Percentiles rank a stretch among this genome's conserved stretches.
These are phyloP conservation scores for Stomorhina lunata DNA, from an alignment of 2,888 invertebrate species.

Conservation along the genomic window DNA sequence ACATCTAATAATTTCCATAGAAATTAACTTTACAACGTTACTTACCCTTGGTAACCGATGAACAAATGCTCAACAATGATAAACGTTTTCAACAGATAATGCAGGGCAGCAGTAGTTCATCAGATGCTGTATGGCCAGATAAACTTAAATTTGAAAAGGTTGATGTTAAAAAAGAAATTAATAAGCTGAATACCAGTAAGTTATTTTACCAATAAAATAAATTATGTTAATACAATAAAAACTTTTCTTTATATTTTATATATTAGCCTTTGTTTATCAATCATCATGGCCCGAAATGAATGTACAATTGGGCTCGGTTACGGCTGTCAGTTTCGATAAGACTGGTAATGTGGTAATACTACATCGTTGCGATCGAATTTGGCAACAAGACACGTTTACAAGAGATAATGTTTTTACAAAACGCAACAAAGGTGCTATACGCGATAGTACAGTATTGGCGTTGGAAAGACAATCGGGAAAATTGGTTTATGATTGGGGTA, in stretches of 20 bases:
- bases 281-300: conserved; percentile 82
- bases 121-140: conserved; percentile 72
- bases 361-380: conserved; percentile 87
- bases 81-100: conserved; percentile 77
- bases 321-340: conserved; percentile 88
- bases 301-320: conserved; percentile 86
- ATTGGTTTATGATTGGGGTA: conserved; percentile 85
- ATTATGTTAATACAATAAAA: not conserved
- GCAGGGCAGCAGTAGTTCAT: conserved; percentile 72
- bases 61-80: conserved; percentile 68
- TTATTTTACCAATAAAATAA: not conserved
- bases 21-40: conserved; percentile 72
- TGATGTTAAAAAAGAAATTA: conserved; percentile 76
- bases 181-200: conserved; percentile 77
- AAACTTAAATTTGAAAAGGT: conserved; percentile 71
- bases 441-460: conserved; percentile 83
- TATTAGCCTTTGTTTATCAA: conserved; percentile 81
- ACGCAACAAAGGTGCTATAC: conserved; percentile 83
- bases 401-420: conserved; percentile 82
- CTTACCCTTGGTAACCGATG: conserved; percentile 69
- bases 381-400: conserved; percentile 84
- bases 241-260: not conserved
- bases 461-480: conserved; percentile 83
- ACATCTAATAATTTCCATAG: conserved; percentile 64
- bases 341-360: conserved; percentile 89